Evolutionary conservation across 2,113 vertebrate genomes (phyloP).

Genomic region (Neogale vison): DNA sequence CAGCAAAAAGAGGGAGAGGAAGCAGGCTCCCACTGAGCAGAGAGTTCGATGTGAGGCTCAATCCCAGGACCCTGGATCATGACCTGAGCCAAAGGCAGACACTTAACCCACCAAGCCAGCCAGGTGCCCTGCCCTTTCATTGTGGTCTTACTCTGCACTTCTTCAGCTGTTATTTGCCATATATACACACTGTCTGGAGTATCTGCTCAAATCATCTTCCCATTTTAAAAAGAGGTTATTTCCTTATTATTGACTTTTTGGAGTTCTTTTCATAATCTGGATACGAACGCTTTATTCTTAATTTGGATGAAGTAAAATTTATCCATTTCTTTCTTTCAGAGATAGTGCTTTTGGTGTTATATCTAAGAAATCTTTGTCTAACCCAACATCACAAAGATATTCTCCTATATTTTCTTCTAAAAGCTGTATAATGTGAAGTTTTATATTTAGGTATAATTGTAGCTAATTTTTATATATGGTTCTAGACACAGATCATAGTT

Average conservation of each 20-base stretch:
- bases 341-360: background rate
- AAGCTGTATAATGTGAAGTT: background rate
- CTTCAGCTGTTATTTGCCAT: background rate
- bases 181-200: background rate
- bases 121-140: background rate
- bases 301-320: background rate
- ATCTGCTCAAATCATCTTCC: background rate
- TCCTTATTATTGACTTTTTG: background rate
- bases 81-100: background rate
- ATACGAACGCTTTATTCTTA: background rate
- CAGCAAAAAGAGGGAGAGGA: background rate
- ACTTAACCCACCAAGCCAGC: background rate
- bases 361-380: background rate
- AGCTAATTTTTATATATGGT: background rate
- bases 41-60: background rate
- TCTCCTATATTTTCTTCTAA: background rate
- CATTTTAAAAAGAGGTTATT: background rate
- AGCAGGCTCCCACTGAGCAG: background rate
- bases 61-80: background rate
- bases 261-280: background rate
- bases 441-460: background rate
- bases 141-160: background rate
- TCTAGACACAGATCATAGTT: background rate
- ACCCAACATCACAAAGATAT: background rate
- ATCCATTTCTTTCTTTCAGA: background rate